Evolutionary conservation across 2,888 invertebrate species (phyloP), one percentile per base, ranked within the genome.

Genomic region (Hydrotaea diabolus): DNA sequence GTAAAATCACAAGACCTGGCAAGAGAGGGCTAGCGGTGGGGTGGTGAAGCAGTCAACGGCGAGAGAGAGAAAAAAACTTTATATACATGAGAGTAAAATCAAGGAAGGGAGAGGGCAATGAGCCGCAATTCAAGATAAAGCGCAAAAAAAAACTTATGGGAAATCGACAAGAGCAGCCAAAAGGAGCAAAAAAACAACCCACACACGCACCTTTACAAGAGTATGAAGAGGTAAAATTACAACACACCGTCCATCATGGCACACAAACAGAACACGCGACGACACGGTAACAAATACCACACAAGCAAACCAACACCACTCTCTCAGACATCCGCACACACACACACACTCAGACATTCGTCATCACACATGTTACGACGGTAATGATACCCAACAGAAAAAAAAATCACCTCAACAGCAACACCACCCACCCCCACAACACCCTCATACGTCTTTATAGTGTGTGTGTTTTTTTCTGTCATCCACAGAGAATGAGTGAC

Each of bases 291-390:
- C 39, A 39, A 39, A 39, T 13, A 39, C 4, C 4, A 39, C 9
- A 39, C 39, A 39, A 4, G 9, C 39, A 39, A 36, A 3, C 36
- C 36, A 2, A 8, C 39, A 39, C 7, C 39, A 39, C 59, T 59
- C 59, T 59, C 59, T 2, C 59, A 26, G 26, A 8, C 39, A 39
- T 7, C 3, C 39, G 9, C 8, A 39, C 39, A 13, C 39, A 8
- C 39, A 39, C 39, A 39, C 39, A 8, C 39, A 11, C 7, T 1
- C 11, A 8, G 8, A 0, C 59, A 59, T 59, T 59, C 26, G 26
- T 26, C 59, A 59, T 31, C 62, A 62, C 62, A 62, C 7, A 17
- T 15, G 26, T 62, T 31, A 62, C 62, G 59, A 59, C 59, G 26
- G 49, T 49, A 13, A 49, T 49, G 15, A 59, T 59, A 59, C 59